These are phyloP conservation scores for Aporrectodea caliginosa DNA, from an alignment of 1,140 invertebrate species.

Conservation along the genomic window DNA sequence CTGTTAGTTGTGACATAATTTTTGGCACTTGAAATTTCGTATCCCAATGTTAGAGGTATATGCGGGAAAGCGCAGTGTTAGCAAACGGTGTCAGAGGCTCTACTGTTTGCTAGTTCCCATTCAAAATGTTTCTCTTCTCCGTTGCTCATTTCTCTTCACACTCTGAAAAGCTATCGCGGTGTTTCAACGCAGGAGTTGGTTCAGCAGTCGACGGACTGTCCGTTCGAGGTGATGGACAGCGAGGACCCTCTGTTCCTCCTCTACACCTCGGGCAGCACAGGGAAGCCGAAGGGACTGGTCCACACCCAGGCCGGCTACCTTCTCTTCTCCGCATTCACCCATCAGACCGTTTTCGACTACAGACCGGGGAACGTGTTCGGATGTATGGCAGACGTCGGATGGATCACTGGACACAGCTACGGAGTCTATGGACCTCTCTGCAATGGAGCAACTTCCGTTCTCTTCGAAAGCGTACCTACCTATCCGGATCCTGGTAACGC, in stretches of 20 bases:
- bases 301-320: slow-evolving; percentile 61
- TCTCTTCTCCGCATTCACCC: slow-evolving; percentile 57
- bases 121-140: no score
- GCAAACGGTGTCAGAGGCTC: no score
- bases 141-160: no score
- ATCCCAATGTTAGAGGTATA: no score
- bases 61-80: no score
- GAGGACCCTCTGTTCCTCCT: slow-evolving; percentile 61
- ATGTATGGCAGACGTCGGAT: slow-evolving; percentile 62
- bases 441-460: slow-evolving; percentile 59
- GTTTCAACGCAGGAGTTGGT: slow-evolving; percentile 34
- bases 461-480: slow-evolving; percentile 61
- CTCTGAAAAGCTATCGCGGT: no score
- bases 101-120: no score
- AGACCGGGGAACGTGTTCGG: slow-evolving; percentile 58
- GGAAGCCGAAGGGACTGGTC: slow-evolving; percentile 60
- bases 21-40: no score
- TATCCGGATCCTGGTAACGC: slow-evolving; percentile 59
- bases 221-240: slow-evolving; percentile 55
- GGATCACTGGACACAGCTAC: slow-evolving; percentile 63
- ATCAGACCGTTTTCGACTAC: slow-evolving; percentile 58
- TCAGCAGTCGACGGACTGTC: slow-evolving; percentile 46
- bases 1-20: no score
- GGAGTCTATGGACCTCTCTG: slow-evolving; percentile 61
- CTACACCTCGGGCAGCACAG: slow-evolving; percentile 62